Evolutionary conservation across 1,140 invertebrate genomes (phyloP).

Genomic region (Pachypeltis micranthus): DNA sequence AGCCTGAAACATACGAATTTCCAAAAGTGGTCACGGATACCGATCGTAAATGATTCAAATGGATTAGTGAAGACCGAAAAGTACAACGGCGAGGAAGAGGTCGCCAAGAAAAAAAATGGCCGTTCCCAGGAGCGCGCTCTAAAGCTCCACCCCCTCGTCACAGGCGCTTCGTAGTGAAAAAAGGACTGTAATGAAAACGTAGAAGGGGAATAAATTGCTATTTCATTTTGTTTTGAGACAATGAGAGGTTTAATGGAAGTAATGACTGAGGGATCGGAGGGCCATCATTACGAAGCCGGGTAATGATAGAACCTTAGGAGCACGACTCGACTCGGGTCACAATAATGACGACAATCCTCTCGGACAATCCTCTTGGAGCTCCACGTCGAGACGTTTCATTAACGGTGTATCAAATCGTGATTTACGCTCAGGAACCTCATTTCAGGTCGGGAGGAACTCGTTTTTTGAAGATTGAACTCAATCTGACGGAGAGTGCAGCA

Average conservation of each 20-base stretch:
- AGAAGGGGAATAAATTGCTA: conserved; percentile 6
- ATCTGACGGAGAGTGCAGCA: too few relatives aligned
- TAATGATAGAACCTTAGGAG: conserved; percentile 8
- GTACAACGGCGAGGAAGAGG: too few relatives aligned
- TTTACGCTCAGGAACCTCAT: conserved; percentile 3
- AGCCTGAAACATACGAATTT: too few relatives aligned
- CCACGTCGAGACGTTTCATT: conserved; percentile 7
- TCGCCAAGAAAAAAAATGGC: too few relatives aligned
- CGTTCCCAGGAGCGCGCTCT: not conserved
- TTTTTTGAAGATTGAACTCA: too few relatives aligned
- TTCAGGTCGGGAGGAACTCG: not conserved
- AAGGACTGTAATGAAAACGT: conserved; percentile 6
- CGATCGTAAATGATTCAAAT: too few relatives aligned
- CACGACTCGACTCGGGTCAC: conserved; percentile 1
- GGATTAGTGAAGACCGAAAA: too few relatives aligned
- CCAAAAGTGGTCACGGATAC: too few relatives aligned
- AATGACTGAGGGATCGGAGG: not conserved
- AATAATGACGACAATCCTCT: conserved; percentile 1
- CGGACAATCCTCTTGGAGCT: too few relatives aligned
- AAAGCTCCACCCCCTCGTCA: not conserved
- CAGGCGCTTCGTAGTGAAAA: not conserved
- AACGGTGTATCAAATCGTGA: conserved; percentile 9
- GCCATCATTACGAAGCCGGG: not conserved
- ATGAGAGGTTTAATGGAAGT: conserved; percentile 8
- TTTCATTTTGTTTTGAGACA: conserved; percentile 9